Conservation (phyloP, 2,113 vertebrate species). For the Bubalus kerabau region DNA sequence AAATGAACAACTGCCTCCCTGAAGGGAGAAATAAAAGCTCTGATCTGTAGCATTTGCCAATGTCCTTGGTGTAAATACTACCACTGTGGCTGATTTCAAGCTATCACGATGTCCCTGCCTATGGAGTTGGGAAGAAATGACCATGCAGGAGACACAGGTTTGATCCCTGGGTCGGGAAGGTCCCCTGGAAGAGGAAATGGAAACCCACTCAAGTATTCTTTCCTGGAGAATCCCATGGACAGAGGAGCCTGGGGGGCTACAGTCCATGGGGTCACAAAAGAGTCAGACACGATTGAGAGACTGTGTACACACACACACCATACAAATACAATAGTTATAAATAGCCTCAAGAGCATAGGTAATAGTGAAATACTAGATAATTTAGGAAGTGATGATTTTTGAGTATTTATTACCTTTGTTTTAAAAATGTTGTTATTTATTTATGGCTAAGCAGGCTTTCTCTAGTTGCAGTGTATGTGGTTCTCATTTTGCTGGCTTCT, state of each 20-base stretch:
- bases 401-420: neutral
- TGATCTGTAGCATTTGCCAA: neutral
- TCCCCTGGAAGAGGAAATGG: neutral
- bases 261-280: neutral
- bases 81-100: neutral
- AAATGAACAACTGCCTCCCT: neutral
- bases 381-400: neutral
- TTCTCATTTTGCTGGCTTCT: neutral
- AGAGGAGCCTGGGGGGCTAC: neutral
- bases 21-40: neutral
- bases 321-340: neutral
- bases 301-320: neutral
- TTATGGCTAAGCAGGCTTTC: neutral
- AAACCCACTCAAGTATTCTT: neutral
- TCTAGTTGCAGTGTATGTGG: too few species aligned
- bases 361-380: neutral
- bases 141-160: neutral
- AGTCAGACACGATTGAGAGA: neutral
- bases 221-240: neutral
- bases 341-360: neutral
- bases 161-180: neutral
- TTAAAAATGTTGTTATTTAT: neutral
- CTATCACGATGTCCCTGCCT: neutral
- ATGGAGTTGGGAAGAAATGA: neutral
- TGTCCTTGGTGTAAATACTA: neutral